Evolutionary conservation across 2,888 invertebrate species (phyloP), one percentile per base, ranked within the genome.

Genomic region (Listrodromus nycthemerus): DNA sequence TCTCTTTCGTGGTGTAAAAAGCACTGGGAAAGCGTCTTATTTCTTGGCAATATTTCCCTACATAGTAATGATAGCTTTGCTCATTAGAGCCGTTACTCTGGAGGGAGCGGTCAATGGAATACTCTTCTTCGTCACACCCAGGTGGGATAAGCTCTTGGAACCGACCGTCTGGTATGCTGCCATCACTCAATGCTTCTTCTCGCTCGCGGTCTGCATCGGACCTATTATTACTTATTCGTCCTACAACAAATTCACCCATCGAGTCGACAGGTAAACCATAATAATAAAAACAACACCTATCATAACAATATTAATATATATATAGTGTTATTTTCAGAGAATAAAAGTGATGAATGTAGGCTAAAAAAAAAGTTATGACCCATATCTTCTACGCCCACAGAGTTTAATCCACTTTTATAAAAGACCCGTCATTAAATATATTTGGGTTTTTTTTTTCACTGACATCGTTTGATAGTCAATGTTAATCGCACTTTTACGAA

Each of bases 11-110:
- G 95, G 95, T 0, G 94, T 96, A 0, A 94, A 94, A 87, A 95
- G 95, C 87, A 94, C 95, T 0, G 96, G 96, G 41, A 95, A 95
- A 89, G 95, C 95, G 0, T 95, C 96, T 1, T 97, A 97, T 90
- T 95, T 97, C 86, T 95, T 97, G 1, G 96, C 97, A 0, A 91
- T 96, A 24, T 96, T 96, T 88, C 96, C 96, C 0, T 96, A 96
- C 88, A 88, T 95, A 41, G 94, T 96, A 48, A 94, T 96, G 93
- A 87, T 95, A 37, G 94, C 95, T 33, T 91, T 96, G 71, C 93
- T 96, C 7, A 92, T 95, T 70, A 93, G 95, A 80, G 95, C 96
- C 0, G 94, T 95, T 0, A 95, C 95, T 0, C 90, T 96, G 63
- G 94, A 95, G 0, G 96, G 96, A 0, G 95, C 96, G 0, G 86